Evolutionary conservation across 2,797 vertebrate species (phyloP).

Genomic region (Mormyrus proboscirostris): DNA sequence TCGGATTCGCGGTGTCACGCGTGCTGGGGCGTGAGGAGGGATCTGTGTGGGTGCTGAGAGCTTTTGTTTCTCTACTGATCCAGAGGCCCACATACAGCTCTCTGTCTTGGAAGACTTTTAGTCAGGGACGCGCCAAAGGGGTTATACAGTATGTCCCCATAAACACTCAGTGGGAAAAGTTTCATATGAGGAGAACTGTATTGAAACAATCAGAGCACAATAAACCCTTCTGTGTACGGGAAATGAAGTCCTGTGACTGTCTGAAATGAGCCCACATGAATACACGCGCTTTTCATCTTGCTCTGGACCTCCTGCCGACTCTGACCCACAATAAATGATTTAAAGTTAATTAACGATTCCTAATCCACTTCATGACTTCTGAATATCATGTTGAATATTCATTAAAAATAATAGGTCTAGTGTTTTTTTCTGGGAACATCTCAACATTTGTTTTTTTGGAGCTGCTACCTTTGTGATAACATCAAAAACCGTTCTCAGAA

Average conservation of each 20-base stretch:
- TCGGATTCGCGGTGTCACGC: not conserved
- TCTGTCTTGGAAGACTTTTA: not conserved
- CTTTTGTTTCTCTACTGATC: not conserved
- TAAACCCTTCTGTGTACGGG: not conserved
- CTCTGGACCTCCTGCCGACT: not conserved
- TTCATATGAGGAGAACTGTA: conserved; percentile 3
- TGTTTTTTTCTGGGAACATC: not conserved
- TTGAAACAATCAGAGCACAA: conserved; percentile 5
- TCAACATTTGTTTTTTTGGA: not conserved
- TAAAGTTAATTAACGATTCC: not conserved
- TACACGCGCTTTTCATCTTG: not conserved
- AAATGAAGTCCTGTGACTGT: not conserved
- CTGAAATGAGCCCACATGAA: conserved; percentile 10
- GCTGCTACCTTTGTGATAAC: not conserved
- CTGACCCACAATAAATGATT: not conserved
- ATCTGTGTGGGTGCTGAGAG: not conserved
- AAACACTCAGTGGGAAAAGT: not conserved
- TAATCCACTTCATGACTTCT: not conserved
- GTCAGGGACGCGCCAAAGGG: not conserved
- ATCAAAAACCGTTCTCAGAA: not conserved
- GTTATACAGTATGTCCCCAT: not conserved
- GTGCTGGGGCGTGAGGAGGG: not conserved
- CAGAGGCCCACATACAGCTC: not conserved
- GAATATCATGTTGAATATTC: not conserved
- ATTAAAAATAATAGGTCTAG: not conserved